Evolutionary conservation across 2,888 invertebrate genomes (phyloP).

Genomic region (Amiota communis): DNA sequence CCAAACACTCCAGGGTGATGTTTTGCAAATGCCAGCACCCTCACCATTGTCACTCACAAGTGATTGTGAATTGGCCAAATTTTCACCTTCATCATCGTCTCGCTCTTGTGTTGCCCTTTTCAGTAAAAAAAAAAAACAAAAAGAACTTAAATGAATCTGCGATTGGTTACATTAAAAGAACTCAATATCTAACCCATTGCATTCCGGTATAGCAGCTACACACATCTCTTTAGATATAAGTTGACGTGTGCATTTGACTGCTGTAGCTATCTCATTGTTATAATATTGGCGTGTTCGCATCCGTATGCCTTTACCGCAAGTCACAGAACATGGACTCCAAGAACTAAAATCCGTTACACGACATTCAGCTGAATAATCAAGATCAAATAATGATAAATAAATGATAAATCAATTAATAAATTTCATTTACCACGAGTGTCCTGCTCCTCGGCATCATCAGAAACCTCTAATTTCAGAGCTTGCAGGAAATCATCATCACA

Average conservation of each 20-base stretch:
- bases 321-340: slow-evolving; percentile 88
- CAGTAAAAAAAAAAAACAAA: slow-evolving; percentile 20
- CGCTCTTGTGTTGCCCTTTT: slow-evolving; percentile 43
- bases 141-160: not conserved
- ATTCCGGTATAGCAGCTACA: slow-evolving; percentile 83
- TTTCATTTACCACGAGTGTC: slow-evolving; percentile 77
- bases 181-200: slow-evolving; percentile 76
- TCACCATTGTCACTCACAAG: slow-evolving; percentile 69
- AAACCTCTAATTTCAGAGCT: slow-evolving; percentile 77
- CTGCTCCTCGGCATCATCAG: slow-evolving; percentile 81
- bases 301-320: slow-evolving; percentile 90
- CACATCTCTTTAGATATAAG: slow-evolving; percentile 93
- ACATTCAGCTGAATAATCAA: slow-evolving; percentile 81
- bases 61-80: slow-evolving; percentile 67
- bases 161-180: not conserved
- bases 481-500: slow-evolving; percentile 81
- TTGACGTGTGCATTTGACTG: slow-evolving; percentile 81
- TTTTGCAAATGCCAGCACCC: slow-evolving; percentile 71
- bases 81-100: slow-evolving; percentile 73
- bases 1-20: slow-evolving; percentile 71
- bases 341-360: slow-evolving; percentile 81
- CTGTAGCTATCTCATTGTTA: slow-evolving; percentile 80
- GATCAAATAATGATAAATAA: not conserved
- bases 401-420: not conserved
- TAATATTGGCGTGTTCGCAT: slow-evolving; percentile 84